Conservation (phyloP, 2,797 vertebrate species). For the Sebastiscus albofasciatus region DNA sequence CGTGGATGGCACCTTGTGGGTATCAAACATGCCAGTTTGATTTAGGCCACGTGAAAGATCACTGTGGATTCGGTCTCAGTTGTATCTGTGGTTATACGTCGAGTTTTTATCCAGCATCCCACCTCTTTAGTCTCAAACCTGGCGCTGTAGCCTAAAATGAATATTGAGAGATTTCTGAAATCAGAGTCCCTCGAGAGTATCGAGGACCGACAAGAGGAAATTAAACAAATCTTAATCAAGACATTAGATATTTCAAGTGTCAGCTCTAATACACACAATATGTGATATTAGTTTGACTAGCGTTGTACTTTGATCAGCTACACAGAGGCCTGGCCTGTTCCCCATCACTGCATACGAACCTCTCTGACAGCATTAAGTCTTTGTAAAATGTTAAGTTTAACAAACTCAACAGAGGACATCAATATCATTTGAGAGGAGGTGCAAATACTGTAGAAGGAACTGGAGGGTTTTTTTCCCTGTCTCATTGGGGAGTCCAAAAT, state of each 20-base stretch:
- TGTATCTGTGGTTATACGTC: not conserved
- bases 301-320: conserved; percentile 44
- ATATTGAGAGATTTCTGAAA: conserved; percentile 33
- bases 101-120: not conserved
- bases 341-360: conserved; percentile 3
- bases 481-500: conserved; percentile 69
- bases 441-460: not conserved
- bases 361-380: conserved; percentile 25
- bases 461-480: not conserved
- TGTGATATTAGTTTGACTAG: conserved; percentile 52
- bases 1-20: conserved; percentile 31
- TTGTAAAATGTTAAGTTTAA: conserved; percentile 34
- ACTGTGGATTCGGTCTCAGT: not conserved
- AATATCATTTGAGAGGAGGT: conserved; percentile 20
- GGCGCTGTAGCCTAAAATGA: conserved; percentile 11
- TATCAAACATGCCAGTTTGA: conserved; percentile 40
- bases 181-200: conserved; percentile 21
- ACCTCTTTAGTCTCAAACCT: not conserved
- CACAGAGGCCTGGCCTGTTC: conserved; percentile 28
- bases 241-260: conserved; percentile 44
- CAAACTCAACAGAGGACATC: conserved; percentile 18
- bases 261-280: conserved; percentile 37
- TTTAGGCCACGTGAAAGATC: conserved; percentile 29
- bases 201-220: conserved; percentile 41
- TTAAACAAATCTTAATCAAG: conserved; percentile 58